A percentile compares a stretch with the other conserved stretches of the same genome.
Conservation (phyloP, 2,113 vertebrate genomes). For the Xenopus borealis region DNA sequence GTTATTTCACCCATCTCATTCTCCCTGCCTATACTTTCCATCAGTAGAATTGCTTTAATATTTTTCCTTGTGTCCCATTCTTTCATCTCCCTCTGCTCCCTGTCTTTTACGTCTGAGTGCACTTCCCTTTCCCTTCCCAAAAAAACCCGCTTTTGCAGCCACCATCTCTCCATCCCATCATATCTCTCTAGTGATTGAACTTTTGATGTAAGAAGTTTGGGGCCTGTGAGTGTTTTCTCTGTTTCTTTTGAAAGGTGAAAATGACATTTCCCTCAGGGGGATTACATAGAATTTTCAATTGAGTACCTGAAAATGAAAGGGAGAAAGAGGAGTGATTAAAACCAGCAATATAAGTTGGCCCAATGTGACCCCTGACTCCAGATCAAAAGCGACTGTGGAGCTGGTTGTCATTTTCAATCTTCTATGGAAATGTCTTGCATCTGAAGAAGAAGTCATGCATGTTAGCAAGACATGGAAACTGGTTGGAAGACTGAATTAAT, state of each 20-base stretch:
- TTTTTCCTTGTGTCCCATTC: background rate
- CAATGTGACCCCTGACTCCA: conserved; percentile 43
- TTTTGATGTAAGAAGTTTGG: conserved; percentile 43
- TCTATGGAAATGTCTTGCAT: conserved; percentile 22
- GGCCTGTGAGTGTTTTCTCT: conserved; percentile 26
- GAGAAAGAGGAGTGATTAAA: conserved; percentile 45
- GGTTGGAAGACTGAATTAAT: background rate
- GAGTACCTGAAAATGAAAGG: conserved; percentile 45
- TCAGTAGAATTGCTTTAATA: too few species aligned
- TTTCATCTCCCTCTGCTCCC: background rate
- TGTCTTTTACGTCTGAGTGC: background rate
- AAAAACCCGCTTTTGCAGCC: background rate
- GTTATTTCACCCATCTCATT: too few species aligned
- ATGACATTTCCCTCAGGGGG: conserved; percentile 44
- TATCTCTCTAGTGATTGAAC: conserved; percentile 37
- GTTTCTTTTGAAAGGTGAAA: conserved; percentile 39
- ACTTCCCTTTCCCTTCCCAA: background rate
- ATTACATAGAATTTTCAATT: conserved; percentile 41
- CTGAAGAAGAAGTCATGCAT: conserved; percentile 25
- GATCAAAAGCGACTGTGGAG: conserved; percentile 32
- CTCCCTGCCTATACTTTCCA: too few species aligned
- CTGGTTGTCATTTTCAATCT: conserved; percentile 37
- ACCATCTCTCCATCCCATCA: conserved; percentile 28
- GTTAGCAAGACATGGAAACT: conserved; percentile 10
- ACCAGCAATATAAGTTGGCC: conserved; percentile 40